Base-by-base conservation (phyloP, 1,140 invertebrate genomes). In the Zophobas atratus region DNA sequence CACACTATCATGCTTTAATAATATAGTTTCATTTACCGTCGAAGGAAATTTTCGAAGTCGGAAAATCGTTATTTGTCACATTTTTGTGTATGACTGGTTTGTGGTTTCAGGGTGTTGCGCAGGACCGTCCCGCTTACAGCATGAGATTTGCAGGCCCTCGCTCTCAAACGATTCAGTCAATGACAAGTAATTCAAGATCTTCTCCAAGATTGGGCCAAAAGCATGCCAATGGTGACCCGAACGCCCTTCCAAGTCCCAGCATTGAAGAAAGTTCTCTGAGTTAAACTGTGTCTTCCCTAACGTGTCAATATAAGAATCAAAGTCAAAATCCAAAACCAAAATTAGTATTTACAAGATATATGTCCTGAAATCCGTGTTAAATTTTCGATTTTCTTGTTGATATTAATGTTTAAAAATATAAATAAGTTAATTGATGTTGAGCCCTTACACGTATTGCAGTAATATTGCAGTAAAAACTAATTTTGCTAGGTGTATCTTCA, bases 161-260 rank as follows among this genome's bases (percentile, higher is more conserved):
- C 20, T 88, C 88, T 73, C 88, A 89, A 80, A 89, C 88, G 57
- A 87, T 88, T 82, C 88, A 88, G 80, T 88, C 88, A 74, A 87
- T 89, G 77, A 89, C 88, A 34, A 88, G 87, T 79, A 88, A 88
- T 78, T 88, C 88, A 2, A 84, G 86, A 20, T 82, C 83, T 43
- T 80, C 82, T 4, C 80, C 81, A 41, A 76, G 76, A 43, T 72
- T 79, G 49, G 80, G 84, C 56, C 80, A 82, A 51, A 87, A 86
- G 60, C 86, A 88, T 56, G 83, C 79, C 53, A 88, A 88, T 81
- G 88, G 88, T 46, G 85, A 88, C 75, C 84, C 85, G 6, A 84
- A 83, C 77, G 82, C 84, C 51, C 82, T 86, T 67, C 84, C 87
- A 41, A 86, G 86, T 79, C 87, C 86, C 35, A 85, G 86, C 80